Evolutionary conservation across 2,888 invertebrate genomes (phyloP).

Genomic region (Anticlea derivata): DNA sequence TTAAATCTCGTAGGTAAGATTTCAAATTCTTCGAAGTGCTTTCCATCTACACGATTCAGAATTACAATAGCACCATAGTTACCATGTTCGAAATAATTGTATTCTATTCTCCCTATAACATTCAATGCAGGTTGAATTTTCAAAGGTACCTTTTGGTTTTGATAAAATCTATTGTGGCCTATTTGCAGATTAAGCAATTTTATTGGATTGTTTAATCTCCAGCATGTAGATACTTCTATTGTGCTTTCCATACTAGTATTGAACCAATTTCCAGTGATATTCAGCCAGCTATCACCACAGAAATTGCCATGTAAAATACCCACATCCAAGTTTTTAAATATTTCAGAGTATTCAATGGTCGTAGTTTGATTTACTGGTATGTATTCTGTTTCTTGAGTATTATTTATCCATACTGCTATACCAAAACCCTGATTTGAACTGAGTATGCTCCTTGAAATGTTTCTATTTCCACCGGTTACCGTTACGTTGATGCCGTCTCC

Average conservation of each 20-base stretch:
- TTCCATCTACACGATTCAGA: conserved; percentile 87
- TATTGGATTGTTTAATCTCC: conserved; percentile 82
- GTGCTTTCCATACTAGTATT: conserved; percentile 91
- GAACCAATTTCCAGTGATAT: conserved; percentile 96
- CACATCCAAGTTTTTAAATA: conserved; percentile 93
- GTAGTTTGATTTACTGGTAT: conserved; percentile 93
- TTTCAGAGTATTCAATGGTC: conserved; percentile 92
- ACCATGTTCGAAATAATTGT: conserved; percentile 94
- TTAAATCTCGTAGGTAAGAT: conserved; percentile 87
- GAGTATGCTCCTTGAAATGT: conserved; percentile 93
- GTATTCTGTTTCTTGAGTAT: conserved; percentile 90
- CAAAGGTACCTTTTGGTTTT: conserved; percentile 89
- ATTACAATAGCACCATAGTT: conserved; percentile 92
- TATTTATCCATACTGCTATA: conserved; percentile 94
- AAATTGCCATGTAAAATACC: conserved; percentile 97
- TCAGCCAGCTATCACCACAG: conserved; percentile 92
- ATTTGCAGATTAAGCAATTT: conserved; percentile 87
- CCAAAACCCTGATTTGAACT: conserved; percentile 95
- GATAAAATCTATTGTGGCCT: conserved; percentile 93
- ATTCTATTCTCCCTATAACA: conserved; percentile 90
- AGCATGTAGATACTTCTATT: conserved; percentile 93
- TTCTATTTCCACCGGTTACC: conserved; percentile 96
- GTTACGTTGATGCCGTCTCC: conserved; percentile 98
- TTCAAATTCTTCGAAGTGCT: conserved; percentile 91
- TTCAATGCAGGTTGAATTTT: conserved; percentile 93